A percentile compares a stretch with the other conserved stretches of the same genome.
Evolutionary conservation across 2,888 invertebrate species (phyloP).

Genomic region (Pheosia gnoma): DNA sequence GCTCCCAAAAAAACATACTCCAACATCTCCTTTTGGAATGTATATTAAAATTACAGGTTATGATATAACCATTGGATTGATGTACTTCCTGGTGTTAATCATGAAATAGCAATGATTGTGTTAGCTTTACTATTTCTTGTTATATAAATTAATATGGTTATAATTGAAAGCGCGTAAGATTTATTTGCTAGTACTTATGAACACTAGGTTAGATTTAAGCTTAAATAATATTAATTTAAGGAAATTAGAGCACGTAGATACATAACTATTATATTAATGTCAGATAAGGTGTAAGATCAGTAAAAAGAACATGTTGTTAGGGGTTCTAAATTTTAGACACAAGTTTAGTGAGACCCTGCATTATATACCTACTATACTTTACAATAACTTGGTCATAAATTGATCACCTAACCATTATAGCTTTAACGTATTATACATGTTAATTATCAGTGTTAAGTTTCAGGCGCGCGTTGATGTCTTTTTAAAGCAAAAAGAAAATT

Average conservation of each 20-base stretch:
- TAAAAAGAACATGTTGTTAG: neutral
- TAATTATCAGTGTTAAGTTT: constrained; percentile 14
- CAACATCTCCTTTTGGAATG: neutral
- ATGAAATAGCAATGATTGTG: neutral
- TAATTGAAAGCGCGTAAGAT: neutral
- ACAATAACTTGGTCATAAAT: neutral
- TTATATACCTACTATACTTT: neutral
- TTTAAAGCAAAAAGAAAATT: constrained; percentile 50
- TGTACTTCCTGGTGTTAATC: neutral
- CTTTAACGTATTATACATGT: too few species aligned
- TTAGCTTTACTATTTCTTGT: neutral
- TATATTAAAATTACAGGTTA: constrained; percentile 3
- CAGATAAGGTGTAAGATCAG: neutral
- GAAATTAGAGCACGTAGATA: neutral
- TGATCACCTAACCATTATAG: neutral
- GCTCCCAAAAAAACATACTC: constrained; percentile 33
- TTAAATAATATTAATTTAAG: neutral
- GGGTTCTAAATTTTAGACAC: neutral
- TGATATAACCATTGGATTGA: neutral
- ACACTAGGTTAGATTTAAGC: neutral
- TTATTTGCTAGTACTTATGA: neutral
- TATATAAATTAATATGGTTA: neutral
- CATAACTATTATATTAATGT: neutral
- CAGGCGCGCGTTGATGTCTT: constrained; percentile 80
- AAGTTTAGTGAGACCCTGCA: neutral